A percentile compares a stretch with the other conserved stretches of the same genome.
phyloP scores from a whole-genome alignment of 1,140 invertebrate genomes.

The Calliphora vicina region DNA sequence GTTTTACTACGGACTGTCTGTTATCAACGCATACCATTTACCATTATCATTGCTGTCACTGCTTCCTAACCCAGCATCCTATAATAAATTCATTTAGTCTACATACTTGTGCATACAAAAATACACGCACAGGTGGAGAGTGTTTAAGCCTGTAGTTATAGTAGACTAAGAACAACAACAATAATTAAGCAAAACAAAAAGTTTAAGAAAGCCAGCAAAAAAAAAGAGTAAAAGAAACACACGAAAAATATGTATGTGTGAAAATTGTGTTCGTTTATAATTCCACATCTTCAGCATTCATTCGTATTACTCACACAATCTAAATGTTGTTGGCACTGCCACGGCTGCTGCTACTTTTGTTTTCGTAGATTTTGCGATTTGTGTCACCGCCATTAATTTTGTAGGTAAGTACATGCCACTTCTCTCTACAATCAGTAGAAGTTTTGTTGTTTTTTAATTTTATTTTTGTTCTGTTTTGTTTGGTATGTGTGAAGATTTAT shows the following conservation, averaged over 20 bases:
- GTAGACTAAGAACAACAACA: too few relatives aligned
- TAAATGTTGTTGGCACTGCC: neutral
- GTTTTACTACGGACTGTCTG: constrained; percentile 22
- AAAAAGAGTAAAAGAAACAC: neutral
- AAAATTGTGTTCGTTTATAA: neutral
- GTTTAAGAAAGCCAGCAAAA: neutral
- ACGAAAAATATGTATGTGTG: neutral
- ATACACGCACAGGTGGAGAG: neutral
- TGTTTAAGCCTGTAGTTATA: neutral
- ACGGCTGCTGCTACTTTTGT: neutral
- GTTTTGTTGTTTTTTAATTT: too few relatives aligned
- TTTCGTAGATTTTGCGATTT: neutral
- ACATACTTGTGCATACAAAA: too few relatives aligned
- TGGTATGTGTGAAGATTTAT: neutral
- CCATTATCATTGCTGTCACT: neutral
- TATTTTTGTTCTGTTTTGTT: neutral
- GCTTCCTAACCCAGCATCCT: neutral
- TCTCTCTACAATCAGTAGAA: neutral
- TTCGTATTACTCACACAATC: neutral
- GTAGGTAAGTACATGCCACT: neutral
- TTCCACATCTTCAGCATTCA: neutral
- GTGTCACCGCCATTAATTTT: neutral
- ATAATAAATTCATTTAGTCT: neutral
- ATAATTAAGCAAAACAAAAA: neutral
- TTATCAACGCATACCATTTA: constrained; percentile 7